Evolutionary conservation across 2,113 vertebrate species (phyloP), one percentile per base, ranked within the genome.

Genomic region (Morphnarchus princeps): DNA sequence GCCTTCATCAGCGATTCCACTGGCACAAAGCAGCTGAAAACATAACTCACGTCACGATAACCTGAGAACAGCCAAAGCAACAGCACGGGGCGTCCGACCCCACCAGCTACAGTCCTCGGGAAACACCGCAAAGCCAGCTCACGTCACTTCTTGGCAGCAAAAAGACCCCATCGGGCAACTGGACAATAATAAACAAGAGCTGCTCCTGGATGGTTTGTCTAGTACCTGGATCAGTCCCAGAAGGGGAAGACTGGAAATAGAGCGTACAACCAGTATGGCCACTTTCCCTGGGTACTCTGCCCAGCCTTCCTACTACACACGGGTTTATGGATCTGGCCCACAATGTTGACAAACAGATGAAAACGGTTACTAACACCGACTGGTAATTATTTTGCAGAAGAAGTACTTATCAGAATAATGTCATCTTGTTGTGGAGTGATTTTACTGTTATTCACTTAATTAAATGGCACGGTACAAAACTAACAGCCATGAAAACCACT

Each of bases 341-440:
- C 6, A 6, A 12, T 2, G 8, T 1, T 1, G 1, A 24, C n/a
- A 8, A 16, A 3, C 0, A 50, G 29, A 38, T 32, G 14, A 40
- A 62, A 79, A 28, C 2, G 16, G 40, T 28, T 67, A 14, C 66
- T 25, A 7, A 18, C 58, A 20, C 21, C 1, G 6, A 29, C 63
- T 71, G 45, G 63, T 9, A 29, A 59, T 45, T 47, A 65, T 28
- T 86, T 28, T 45, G 31, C 34, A 87, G 70, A 29, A 77, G 47
- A 49, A 36, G 16, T 14, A 43, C 11, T 74, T 22, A 43, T 25
- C 8, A 13, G 62, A 50, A 63, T 13, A 81, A 66, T 6, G 2
- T 49, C 9, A 14, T 16, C 21, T 67, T 38, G 62, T 11, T 24
- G 24, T 8, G 47, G 47, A 62, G 47, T 25, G 32, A 50, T 57